Evolutionary conservation across 2,113 vertebrate genomes (phyloP).

Genomic region (Pterocles burchelli): DNA sequence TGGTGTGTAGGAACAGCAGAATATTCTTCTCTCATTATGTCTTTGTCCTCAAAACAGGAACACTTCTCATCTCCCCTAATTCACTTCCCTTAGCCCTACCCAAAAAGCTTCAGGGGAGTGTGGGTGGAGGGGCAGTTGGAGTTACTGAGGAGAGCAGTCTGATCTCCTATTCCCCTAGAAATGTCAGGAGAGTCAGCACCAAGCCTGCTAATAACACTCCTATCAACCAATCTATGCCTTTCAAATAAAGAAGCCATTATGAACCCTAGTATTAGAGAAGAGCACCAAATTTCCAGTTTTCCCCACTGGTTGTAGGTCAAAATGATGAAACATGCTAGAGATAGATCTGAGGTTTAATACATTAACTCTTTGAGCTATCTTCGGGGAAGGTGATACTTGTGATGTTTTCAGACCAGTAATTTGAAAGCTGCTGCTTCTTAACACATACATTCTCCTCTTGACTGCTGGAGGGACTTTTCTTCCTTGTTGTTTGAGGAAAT

Average conservation of each 20-base stretch:
- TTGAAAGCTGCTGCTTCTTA: background rate
- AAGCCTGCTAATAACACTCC: background rate
- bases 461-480: background rate
- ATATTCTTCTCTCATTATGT: background rate
- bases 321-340: background rate
- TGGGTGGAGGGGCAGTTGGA: background rate
- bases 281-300: background rate
- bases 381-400: background rate
- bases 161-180: background rate
- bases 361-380: background rate
- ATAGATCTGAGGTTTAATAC: background rate
- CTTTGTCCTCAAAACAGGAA: background rate
- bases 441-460: background rate
- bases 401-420: background rate
- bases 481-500: background rate
- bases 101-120: background rate
- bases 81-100: background rate
- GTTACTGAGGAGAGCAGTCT: background rate
- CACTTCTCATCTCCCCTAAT: background rate
- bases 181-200: background rate
- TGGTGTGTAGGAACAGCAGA: background rate
- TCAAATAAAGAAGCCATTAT: background rate
- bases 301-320: background rate
- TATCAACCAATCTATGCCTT: background rate
- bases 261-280: background rate